These are phyloP conservation scores for Pleuronectes platessa DNA, from an alignment of 2,113 vertebrate genomes.

Conservation along the genomic window DNA sequence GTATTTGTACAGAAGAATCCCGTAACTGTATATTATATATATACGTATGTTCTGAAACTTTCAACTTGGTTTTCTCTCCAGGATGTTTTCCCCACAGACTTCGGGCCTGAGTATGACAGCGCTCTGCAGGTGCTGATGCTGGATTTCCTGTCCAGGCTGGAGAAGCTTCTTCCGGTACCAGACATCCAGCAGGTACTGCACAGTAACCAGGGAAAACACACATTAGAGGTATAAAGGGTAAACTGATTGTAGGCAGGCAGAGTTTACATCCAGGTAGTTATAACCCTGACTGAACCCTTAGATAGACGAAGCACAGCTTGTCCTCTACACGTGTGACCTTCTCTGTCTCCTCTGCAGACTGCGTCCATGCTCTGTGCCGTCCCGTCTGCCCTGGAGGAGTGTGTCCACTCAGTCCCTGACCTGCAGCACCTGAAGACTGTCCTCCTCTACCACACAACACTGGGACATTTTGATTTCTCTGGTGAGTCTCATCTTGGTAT, in stretches of 20 bases:
- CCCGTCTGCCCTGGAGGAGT: slow-evolving; percentile 77
- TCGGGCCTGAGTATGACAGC: slow-evolving; percentile 81
- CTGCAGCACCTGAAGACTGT: slow-evolving; percentile 69
- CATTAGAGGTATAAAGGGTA: too few species aligned
- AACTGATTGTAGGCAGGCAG: too few species aligned
- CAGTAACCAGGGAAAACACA: too few species aligned
- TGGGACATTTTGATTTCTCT: slow-evolving; percentile 64
- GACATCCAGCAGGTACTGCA: slow-evolving; percentile 77
- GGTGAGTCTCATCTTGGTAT: slow-evolving; percentile 53
- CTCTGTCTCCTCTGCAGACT: slow-evolving; percentile 49
- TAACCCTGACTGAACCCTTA: background rate
- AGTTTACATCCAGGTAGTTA: too few species aligned
- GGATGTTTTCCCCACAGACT: slow-evolving; percentile 81
- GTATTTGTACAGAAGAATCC: background rate
- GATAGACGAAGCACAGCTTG: too few species aligned
- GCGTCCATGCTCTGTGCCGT: slow-evolving; percentile 68
- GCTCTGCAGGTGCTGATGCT: slow-evolving; percentile 84
- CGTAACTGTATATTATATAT: too few species aligned
- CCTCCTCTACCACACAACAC: slow-evolving; percentile 68
- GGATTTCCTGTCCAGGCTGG: slow-evolving; percentile 84
- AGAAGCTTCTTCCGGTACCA: slow-evolving; percentile 76
- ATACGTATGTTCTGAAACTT: too few species aligned
- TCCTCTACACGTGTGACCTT: too few species aligned
- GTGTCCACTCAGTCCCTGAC: slow-evolving; percentile 72
- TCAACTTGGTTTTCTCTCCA: slow-evolving; percentile 34